Base-by-base conservation (phyloP, 2,888 invertebrate species). In the Rhagophthalmus giganteus region DNA sequence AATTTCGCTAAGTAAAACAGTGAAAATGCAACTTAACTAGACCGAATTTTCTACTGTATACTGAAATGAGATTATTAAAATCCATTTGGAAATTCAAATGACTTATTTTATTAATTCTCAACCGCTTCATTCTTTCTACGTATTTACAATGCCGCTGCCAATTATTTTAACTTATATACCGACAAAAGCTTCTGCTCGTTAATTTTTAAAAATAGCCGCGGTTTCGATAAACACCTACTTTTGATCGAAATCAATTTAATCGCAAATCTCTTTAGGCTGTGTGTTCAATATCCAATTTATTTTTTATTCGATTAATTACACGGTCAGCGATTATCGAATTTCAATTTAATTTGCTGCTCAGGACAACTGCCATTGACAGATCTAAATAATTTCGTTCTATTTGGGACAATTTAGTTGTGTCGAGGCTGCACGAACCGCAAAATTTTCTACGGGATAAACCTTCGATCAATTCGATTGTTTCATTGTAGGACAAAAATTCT, bases 261-360 rank as follows among this genome's bases (percentile, higher is more conserved):
- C 10, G 15, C 32, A 26, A 44, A 45, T 20, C 20, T 27, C 38
- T 41, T 16, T 39, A 28, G 39, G 33, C 40, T 32, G 39, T 44
- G 49, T 49, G 39, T 54, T 52, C 54, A 48, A 52, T 54, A 54
- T 57, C 50, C 58, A 53, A 55, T 58, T 55, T 48, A 47, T 47
- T 47, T 58, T 58, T 53, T 44, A 54, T 55, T 55, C 49, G 53
- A 58, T 53, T 58, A 55, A 58, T 58, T 58, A 53, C 46, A 46
- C 46, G 52, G 46, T 52, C 46, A 41, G 26, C 52, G 52, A 47
- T 52, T 52, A 52, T 41, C 46, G 52, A 52, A 52, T 52, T 51
- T 47, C 34, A 52, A 41, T 52, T 52, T 47, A 46, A 52, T 52
- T 52, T 52, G 35, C 32, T 27, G 41, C 27, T 25, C 50, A 40